Evolutionary conservation across 1,140 invertebrate species (phyloP).

Genomic region (Coenobita brevimanus): DNA sequence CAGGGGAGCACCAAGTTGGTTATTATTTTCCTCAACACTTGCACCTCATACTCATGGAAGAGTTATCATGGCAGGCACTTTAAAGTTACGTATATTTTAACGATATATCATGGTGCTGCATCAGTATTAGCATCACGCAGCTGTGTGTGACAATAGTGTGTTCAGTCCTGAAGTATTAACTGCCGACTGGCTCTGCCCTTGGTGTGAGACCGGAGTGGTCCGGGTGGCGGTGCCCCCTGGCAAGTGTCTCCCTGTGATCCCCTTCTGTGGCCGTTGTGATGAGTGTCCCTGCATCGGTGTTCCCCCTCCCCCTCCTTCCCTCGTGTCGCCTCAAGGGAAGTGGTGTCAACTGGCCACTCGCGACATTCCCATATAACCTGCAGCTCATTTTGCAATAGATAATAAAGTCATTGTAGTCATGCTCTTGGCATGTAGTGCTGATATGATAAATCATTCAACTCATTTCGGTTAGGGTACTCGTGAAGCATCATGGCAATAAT

Average conservation of each 20-base stretch:
- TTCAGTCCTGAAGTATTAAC: neutral
- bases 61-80: too few relatives aligned
- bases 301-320: slow-evolving; percentile 16
- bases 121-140: neutral
- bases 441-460: slow-evolving; percentile 1
- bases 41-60: too few relatives aligned
- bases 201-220: neutral
- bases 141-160: neutral
- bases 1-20: too few relatives aligned
- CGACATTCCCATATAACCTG: neutral
- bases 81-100: too few relatives aligned
- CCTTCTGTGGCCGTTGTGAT: slow-evolving; percentile 59
- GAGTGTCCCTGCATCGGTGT: slow-evolving; percentile 53
- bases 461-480: neutral
- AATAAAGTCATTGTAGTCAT: too few relatives aligned
- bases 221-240: slow-evolving; percentile 30
- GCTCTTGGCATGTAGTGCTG: too few relatives aligned
- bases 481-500: too few relatives aligned
- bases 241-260: slow-evolving; percentile 31
- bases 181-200: neutral
- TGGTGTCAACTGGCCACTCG: slow-evolving; percentile 48
- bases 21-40: too few relatives aligned
- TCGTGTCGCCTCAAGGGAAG: slow-evolving; percentile 28
- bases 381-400: too few relatives aligned
- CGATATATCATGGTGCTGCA: too few relatives aligned